Evolutionary conservation across 23 tunicate genomes (phyloP).

Genomic region (Botrylloides violaceus): DNA sequence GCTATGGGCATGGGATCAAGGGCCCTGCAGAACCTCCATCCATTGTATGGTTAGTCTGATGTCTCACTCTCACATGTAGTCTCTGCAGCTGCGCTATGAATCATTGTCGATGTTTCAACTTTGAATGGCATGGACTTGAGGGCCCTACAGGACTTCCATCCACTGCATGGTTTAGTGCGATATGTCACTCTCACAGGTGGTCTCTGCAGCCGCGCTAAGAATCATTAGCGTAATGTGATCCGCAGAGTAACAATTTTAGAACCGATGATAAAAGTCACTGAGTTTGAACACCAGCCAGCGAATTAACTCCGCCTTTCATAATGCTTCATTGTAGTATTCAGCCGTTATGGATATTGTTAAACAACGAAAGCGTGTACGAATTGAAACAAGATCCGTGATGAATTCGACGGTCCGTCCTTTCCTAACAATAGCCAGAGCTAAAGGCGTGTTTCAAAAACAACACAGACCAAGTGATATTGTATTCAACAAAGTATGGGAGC

Average conservation of each 20-base stretch:
- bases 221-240: not conserved
- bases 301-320: not conserved
- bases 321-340: not conserved
- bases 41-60: too few species aligned
- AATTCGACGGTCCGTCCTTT: not conserved
- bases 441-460: conserved; percentile 2
- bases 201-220: too few species aligned
- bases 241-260: not conserved
- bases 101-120: too few species aligned
- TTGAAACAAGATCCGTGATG: not conserved
- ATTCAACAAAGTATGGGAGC: not conserved
- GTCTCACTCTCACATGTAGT: too few species aligned
- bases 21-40: too few species aligned
- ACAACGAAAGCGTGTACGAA: not conserved
- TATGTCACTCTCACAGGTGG: too few species aligned
- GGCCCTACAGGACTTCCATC: too few species aligned
- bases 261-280: not conserved
- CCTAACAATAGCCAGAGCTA: not conserved
- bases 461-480: not conserved
- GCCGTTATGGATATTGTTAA: not conserved
- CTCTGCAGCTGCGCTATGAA: too few species aligned
- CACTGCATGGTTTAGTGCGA: too few species aligned
- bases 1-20: too few species aligned
- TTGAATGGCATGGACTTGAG: too few species aligned
- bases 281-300: not conserved